Base-by-base conservation (phyloP, 2,888 invertebrate genomes). In the Acronicta alni region DNA sequence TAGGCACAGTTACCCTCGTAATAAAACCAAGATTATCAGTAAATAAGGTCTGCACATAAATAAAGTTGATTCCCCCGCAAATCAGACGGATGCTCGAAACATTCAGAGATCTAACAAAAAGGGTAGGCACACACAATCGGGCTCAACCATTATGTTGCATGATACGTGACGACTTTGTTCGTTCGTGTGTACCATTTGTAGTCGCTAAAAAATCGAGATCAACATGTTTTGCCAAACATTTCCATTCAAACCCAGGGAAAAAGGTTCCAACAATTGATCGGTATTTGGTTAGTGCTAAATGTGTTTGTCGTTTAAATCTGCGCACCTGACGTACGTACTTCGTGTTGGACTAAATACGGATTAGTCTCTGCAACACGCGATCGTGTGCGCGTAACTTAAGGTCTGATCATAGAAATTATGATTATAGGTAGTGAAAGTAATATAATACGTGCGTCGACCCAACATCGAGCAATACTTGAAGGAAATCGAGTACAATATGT, bases 401-500 rank as follows among this genome's bases (percentile, higher is more conserved):
- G 20, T 46, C 41, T 62, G 65, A 68, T 66, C 59, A 75, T 63
- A 66, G 60, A 68, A 71, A 71, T 67, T 49, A 67, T 68, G 60
- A 75, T 75, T 57, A 61, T 64, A 59, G 55, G 64, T 67, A 77
- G 72, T 77, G 61, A 79, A 76, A 67, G 81, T 83, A 86, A 85
- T 83, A 72, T 84, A 81, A 80, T 83, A 87, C 83, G 85, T 87
- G 84, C 74, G 79, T 75, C 75, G 76, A 79, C 76, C 81, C 78
- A 76, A 80, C 67, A 73, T 71, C 67, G 65, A 79, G 83, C 77
- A 81, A 85, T 86, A 80, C 82, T 87, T 86, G 82, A 84, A 87
- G 84, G 80, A 86, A 85, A 85, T 80, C 81, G 83, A 84, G 80
- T 83, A 90, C 89, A 89, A 89, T 90, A 88, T 90, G 88, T 90